These are phyloP conservation scores for Clarias laeviceps DNA, from an alignment of 2,797 vertebrate genomes.

Conservation along the genomic window DNA sequence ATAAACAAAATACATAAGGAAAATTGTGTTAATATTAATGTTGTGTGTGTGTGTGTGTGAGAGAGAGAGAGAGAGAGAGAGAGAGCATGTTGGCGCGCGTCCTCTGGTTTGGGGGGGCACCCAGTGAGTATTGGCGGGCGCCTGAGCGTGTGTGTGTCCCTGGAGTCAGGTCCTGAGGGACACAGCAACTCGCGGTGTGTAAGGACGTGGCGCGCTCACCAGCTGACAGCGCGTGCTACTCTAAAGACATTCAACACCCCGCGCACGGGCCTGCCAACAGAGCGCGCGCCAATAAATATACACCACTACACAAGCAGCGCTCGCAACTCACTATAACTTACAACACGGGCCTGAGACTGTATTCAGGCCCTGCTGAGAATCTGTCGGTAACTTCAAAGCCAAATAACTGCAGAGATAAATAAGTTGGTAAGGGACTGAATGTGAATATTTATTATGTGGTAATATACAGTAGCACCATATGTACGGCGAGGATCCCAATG, in stretches of 20 bases:
- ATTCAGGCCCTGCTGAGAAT: not conserved
- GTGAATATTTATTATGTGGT: constrained; percentile 11
- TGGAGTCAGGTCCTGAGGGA: constrained; percentile 84
- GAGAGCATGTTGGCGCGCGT: constrained; percentile 7
- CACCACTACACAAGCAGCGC: constrained; percentile 61
- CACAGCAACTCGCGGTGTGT: constrained; percentile 66
- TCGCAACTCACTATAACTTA: constrained; percentile 10
- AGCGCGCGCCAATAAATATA: constrained; percentile 83
- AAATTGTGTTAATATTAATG: not conserved
- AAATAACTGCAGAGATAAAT: constrained; percentile 3
- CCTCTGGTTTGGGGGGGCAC: constrained; percentile 12
- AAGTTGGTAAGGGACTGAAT: not conserved
- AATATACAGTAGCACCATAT: constrained; percentile 16
- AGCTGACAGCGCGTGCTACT: constrained; percentile 97
- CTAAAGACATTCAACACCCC: constrained; percentile 86
- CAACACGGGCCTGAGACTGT: not conserved
- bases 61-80: constrained; percentile 14
- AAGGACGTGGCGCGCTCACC: constrained; percentile 91
- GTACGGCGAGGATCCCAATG: constrained; percentile 12
- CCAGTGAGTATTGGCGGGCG: constrained; percentile 42
- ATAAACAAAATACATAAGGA: no score
- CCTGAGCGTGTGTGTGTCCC: constrained; percentile 61
- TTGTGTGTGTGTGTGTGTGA: not conserved
- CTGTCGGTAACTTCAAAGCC: not conserved
- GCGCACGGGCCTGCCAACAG: constrained; percentile 79